Evolutionary conservation across 2,113 vertebrate genomes (phyloP).

Genomic region (Sphaerodactylus townsendi): DNA sequence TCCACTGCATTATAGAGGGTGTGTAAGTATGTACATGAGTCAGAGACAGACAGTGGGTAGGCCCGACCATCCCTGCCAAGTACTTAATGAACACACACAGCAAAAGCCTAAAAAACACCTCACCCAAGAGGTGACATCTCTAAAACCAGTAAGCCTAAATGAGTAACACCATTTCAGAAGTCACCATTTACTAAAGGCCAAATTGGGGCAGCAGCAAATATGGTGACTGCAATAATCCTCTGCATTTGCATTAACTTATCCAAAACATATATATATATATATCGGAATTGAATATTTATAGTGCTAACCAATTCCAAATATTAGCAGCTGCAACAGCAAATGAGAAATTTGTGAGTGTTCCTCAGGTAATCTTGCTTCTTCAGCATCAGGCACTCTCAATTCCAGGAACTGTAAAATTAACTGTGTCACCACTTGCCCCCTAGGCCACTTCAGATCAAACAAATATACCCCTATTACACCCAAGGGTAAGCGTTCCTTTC

Average conservation of each 20-base stretch:
- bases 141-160: not conserved
- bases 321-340: not conserved
- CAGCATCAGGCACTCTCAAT: not conserved
- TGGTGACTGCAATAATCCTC: not conserved
- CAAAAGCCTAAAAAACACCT: not conserved
- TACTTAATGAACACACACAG: not conserved
- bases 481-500: not conserved
- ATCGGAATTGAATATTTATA: not conserved
- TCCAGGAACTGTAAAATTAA: constrained; percentile 6
- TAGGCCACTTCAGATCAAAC: not conserved
- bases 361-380: not conserved
- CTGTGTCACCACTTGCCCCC: not conserved
- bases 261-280: not conserved
- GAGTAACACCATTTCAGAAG: accelerated
- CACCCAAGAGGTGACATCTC: not conserved
- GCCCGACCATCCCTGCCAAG: not conserved
- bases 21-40: not conserved
- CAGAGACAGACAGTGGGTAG: not conserved
- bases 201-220: not conserved
- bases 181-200: constrained; percentile 10
- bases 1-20: not conserved
- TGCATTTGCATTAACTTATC: not conserved
- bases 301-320: not conserved
- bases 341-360: not conserved
- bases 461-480: not conserved